phyloP scores from a whole-genome alignment of 2,113 vertebrate species.

The Semnopithecus entellus region DNA sequence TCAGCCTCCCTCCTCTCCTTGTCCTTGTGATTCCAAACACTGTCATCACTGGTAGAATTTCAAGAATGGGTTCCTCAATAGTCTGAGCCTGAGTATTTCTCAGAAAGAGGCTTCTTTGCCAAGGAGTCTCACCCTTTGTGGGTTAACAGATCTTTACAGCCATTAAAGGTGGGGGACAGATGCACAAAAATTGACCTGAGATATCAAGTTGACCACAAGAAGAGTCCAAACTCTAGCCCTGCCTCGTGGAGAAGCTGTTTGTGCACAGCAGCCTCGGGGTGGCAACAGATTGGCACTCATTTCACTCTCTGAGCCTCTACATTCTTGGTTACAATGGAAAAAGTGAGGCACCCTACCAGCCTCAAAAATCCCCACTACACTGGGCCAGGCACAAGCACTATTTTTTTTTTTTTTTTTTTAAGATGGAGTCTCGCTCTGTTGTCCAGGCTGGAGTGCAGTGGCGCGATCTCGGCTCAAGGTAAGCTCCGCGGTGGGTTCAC shows the following conservation, averaged over 20 bases:
- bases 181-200: neutral
- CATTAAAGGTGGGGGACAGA: neutral
- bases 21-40: neutral
- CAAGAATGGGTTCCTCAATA: neutral
- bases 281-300: neutral
- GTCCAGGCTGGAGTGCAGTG: too few relatives aligned
- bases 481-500: too few relatives aligned
- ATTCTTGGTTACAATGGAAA: neutral
- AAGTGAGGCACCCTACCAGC: neutral
- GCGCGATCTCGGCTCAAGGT: too few relatives aligned
- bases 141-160: neutral
- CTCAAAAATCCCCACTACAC: neutral
- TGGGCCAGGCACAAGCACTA: neutral
- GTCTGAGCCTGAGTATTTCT: neutral
- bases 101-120: neutral
- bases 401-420: too few relatives aligned
- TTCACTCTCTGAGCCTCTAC: neutral
- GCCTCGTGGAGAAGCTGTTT: too few relatives aligned
- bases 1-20: neutral
- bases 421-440: too few relatives aligned
- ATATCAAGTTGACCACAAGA: neutral
- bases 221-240: neutral
- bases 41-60: neutral
- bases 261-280: neutral
- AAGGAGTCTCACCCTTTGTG: neutral